Evolutionary conservation across 2,888 invertebrate species (phyloP).

Genomic region (Ecliptopera silaceata): DNA sequence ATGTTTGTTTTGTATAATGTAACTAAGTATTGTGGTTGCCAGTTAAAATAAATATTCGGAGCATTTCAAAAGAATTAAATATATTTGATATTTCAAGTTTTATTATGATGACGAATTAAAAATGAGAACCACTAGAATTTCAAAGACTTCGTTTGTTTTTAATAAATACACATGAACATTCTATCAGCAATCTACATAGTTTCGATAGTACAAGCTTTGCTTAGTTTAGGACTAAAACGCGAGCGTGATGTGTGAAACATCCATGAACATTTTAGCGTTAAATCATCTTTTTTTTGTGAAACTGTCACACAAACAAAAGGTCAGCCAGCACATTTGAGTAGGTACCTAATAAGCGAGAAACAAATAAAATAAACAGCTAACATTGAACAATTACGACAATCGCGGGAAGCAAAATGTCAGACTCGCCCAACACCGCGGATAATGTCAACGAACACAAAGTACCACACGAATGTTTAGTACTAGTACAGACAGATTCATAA

Average conservation of each 20-base stretch:
- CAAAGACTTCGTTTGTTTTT: too few species aligned
- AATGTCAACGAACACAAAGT: constrained; percentile 45
- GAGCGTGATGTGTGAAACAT: too few species aligned
- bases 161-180: too few species aligned
- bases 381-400: constrained; percentile 52
- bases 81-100: background rate
- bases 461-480: constrained; percentile 6
- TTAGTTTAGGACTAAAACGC: too few species aligned
- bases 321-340: too few species aligned
- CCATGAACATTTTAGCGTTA: too few species aligned
- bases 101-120: too few species aligned
- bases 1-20: constrained; percentile 28
- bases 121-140: too few species aligned
- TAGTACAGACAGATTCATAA: constrained; percentile 2
- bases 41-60: constrained; percentile 6
- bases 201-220: too few species aligned
- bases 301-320: constrained; percentile 7
- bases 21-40: background rate
- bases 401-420: constrained; percentile 46
- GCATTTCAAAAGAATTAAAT: background rate
- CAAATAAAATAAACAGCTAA: constrained; percentile 50
- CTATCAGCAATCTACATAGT: too few species aligned
- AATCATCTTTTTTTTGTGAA: too few species aligned
- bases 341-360: too few species aligned
- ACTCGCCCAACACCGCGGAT: constrained; percentile 38